Conservation (phyloP, 2,888 invertebrate species). For the Synanthedon formicaeformis region DNA sequence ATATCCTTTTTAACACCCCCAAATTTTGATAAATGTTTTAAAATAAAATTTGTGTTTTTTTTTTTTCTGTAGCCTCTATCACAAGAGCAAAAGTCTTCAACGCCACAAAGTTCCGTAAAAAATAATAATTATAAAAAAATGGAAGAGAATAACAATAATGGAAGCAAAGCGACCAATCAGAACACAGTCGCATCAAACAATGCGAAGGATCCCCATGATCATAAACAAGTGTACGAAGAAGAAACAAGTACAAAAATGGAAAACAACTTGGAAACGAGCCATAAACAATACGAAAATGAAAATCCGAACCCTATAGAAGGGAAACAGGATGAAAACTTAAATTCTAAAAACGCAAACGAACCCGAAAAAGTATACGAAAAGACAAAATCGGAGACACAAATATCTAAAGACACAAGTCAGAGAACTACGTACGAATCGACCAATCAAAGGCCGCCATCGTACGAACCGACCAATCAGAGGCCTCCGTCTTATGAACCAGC, state of each 20-base stretch:
- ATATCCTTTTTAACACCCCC: too few relatives aligned
- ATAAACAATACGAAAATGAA: too few relatives aligned
- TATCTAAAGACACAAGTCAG: neutral
- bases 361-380: neutral
- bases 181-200: conserved; percentile 8
- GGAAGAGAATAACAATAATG: neutral
- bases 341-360: neutral
- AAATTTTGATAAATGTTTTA: too few relatives aligned
- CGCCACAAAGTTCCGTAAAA: neutral
- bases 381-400: neutral
- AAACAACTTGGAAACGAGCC: too few relatives aligned
- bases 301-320: neutral
- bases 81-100: neutral
- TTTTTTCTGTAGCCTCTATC: too few relatives aligned
- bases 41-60: too few relatives aligned
- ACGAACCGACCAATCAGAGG: conserved; percentile 11
- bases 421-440: neutral
- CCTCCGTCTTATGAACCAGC: neutral
- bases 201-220: conserved; percentile 4
- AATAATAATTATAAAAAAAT: neutral
- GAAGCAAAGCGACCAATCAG: conserved; percentile 15
- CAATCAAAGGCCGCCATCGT: conserved; percentile 1
- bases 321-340: neutral
- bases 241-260: too few relatives aligned
- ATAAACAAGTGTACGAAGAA: conserved; percentile 7